Evolutionary conservation across 1,140 invertebrate genomes (phyloP), one percentile per base, ranked within the genome.

Genomic region (Solen grandis): DNA sequence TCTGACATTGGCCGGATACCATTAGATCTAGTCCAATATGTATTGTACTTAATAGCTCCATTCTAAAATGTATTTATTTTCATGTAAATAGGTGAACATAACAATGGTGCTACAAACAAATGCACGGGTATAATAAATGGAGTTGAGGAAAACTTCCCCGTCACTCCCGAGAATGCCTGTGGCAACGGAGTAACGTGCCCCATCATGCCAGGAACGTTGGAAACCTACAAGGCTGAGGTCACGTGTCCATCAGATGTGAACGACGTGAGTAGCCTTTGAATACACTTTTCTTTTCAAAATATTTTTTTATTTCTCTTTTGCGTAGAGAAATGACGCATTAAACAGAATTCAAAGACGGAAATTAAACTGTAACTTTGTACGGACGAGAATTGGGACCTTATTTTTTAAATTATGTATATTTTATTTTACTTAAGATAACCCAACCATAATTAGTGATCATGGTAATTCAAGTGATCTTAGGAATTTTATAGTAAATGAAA

Each of bases 11-110:
- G n/a, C n/a, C n/a, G n/a, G n/a, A n/a, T n/a, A n/a, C n/a, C n/a
- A n/a, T n/a, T n/a, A n/a, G n/a, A n/a, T n/a, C n/a, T n/a, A n/a
- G n/a, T n/a, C n/a, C n/a, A n/a, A n/a, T n/a, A n/a, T n/a, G n/a
- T n/a, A n/a, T n/a, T n/a, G n/a, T n/a, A n/a, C n/a, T n/a, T n/a
- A n/a, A n/a, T n/a, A n/a, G n/a, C n/a, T n/a, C n/a, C n/a, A n/a
- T n/a, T n/a, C n/a, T n/a, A n/a, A n/a, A n/a, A n/a, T n/a, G n/a
- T n/a, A n/a, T n/a, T n/a, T n/a, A n/a, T n/a, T n/a, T n/a, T n/a
- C 52, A 54, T 54, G 66, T 29, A 5, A 33, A 54, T 59, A 59
- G 57, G 29, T 59, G 10, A 59, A 59, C 8, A 59, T 27, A 59
- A 8, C 29, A 8, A 8, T 8, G 22, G 10, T 13, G 57, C 57